phyloP scores from a whole-genome alignment of 1,140 invertebrate species.

The Pemphigus obesinymphae region DNA sequence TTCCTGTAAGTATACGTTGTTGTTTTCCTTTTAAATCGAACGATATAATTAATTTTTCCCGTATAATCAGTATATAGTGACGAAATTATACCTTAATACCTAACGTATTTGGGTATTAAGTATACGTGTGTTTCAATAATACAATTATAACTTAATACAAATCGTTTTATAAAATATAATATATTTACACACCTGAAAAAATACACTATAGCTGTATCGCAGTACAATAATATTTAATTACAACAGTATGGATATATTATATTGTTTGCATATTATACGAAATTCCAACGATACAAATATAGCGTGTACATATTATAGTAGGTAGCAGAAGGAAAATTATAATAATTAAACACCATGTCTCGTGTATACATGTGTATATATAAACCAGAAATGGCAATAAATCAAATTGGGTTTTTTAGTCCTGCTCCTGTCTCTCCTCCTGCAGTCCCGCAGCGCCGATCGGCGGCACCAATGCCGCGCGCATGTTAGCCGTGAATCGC shows the following conservation, averaged over 20 bases:
- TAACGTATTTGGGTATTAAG: no score
- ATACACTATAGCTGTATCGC: no score
- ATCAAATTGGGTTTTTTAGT: constrained; percentile 23
- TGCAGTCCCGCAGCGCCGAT: background rate
- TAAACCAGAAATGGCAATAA: background rate
- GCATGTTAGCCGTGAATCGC: background rate
- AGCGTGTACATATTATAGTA: no score
- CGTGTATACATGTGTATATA: background rate
- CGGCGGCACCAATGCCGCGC: background rate
- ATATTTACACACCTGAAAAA: background rate
- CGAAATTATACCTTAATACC: background rate
- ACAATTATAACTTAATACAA: no score
- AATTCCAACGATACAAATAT: background rate
- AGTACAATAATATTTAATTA: background rate
- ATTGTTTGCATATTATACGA: no score
- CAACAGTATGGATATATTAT: background rate
- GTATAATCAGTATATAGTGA: background rate
- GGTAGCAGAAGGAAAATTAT: constrained; percentile 8
- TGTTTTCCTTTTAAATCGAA: background rate
- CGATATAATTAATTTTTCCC: background rate
- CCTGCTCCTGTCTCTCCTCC: background rate
- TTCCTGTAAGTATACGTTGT: background rate
- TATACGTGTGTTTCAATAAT: no score
- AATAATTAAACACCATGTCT: constrained; percentile 12
- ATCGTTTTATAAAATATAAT: background rate